phyloP scores from a whole-genome alignment of 2,113 vertebrate genomes.

The Protobothrops flavoviridis region DNA sequence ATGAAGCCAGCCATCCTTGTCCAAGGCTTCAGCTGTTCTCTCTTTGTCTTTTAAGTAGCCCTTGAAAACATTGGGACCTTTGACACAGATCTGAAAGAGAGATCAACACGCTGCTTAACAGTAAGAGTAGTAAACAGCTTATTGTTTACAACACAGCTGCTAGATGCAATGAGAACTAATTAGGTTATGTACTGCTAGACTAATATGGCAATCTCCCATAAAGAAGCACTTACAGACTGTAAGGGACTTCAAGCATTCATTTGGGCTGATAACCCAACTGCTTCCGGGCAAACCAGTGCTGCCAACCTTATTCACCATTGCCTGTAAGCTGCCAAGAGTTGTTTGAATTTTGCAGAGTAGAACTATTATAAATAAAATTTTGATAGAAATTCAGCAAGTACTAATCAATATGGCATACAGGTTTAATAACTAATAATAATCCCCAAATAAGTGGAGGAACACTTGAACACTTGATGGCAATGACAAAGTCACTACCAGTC shows the following conservation, averaged over 20 bases:
- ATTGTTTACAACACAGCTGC: not conserved
- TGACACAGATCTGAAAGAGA: conserved; percentile 89
- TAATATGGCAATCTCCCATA: not conserved
- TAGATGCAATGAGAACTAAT: not conserved
- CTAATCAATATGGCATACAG: not conserved
- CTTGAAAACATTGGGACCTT: conserved; percentile 96
- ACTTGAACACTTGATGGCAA: not conserved
- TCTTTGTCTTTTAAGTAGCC: conserved; percentile 95
- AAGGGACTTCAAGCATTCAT: not conserved
- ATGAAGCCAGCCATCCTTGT: conserved; percentile 91
- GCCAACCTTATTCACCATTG: not conserved
- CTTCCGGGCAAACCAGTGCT: not conserved
- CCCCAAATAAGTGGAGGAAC: not conserved
- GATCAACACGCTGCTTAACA: not conserved
- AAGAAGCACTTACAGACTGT: not conserved
- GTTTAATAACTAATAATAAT: not conserved
- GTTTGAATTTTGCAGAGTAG: not conserved
- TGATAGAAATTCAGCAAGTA: not conserved
- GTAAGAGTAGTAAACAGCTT: not conserved
- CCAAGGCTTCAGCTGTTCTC: conserved; percentile 87
- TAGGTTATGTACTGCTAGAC: not conserved
- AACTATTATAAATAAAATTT: not conserved
- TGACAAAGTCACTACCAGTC: not conserved
- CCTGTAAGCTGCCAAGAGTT: not conserved
- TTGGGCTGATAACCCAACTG: not conserved